Evolutionary conservation across 2,797 vertebrate genomes (phyloP).

Genomic region (Takifugu ocellatus): DNA sequence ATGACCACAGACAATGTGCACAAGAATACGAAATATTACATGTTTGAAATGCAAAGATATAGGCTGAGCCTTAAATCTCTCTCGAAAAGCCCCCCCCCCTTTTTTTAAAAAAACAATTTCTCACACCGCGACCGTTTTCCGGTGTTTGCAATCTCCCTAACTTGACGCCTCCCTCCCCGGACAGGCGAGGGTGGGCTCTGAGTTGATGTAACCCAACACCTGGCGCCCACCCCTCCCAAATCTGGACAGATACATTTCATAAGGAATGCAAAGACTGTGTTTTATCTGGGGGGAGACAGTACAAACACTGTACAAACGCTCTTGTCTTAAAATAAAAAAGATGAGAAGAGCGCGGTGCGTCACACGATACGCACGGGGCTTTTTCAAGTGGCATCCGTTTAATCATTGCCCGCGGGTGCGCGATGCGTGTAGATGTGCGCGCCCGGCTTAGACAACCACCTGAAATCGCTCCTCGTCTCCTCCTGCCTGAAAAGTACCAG

Average conservation of each 20-base stretch:
- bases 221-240: conserved; percentile 70
- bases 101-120: conserved; percentile 48
- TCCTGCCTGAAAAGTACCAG: conserved; percentile 18
- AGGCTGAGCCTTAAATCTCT: no score
- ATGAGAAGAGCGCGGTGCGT: conserved; percentile 58
- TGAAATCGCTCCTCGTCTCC: conserved; percentile 39
- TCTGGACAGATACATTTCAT: conserved; percentile 74
- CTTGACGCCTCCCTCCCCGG: conserved; percentile 32
- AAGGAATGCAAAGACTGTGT: conserved; percentile 76
- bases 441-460: conserved; percentile 19
- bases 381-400: conserved; percentile 66
- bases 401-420: conserved; percentile 37
- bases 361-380: conserved; percentile 61
- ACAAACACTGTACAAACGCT: conserved; percentile 67
- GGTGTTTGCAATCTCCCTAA: not conserved
- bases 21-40: no score
- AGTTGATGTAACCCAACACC: conserved; percentile 76
- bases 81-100: not conserved
- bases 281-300: conserved; percentile 72
- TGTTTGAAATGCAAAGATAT: no score
- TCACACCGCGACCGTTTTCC: rapidly evolving
- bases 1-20: no score
- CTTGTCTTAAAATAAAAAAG: conserved; percentile 74
- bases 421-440: conserved; percentile 4
- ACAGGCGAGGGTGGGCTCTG: conserved; percentile 74